These are phyloP conservation scores for Tigriopus japonicus DNA, from an alignment of 1,140 invertebrate genomes.

Conservation along the genomic window DNA sequence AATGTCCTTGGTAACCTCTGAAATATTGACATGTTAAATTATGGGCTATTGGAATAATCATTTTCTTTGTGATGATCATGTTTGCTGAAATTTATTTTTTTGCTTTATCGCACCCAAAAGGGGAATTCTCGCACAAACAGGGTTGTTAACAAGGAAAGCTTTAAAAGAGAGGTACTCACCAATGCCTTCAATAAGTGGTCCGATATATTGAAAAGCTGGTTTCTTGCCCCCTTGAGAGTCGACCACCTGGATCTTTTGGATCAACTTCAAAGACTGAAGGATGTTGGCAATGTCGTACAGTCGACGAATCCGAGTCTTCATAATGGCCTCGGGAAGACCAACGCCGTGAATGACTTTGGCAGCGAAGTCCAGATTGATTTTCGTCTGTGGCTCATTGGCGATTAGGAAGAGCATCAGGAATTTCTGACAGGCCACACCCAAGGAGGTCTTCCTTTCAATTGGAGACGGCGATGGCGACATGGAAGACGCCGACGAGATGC, in stretches of 20 bases:
- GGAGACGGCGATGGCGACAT: slow-evolving; percentile 1
- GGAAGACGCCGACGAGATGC: no score
- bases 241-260: slow-evolving; percentile 38
- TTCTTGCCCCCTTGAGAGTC: slow-evolving; percentile 35
- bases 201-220: slow-evolving; percentile 45
- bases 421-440: slow-evolving; percentile 46
- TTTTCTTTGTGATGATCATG: no score
- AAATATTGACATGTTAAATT: not conserved
- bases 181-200: slow-evolving; percentile 30
- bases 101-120: no score
- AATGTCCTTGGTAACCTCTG: slow-evolving; percentile 3
- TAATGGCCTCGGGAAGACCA: slow-evolving; percentile 23
- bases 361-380: slow-evolving; percentile 43
- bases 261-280: slow-evolving; percentile 39
- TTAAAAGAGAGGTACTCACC: slow-evolving; percentile 13
- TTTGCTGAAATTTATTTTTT: no score
- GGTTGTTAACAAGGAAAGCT: no score
- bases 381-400: slow-evolving; percentile 37
- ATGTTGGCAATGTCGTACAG: slow-evolving; percentile 56
- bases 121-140: no score
- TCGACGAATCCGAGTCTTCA: slow-evolving; percentile 44
- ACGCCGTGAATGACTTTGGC: slow-evolving; percentile 40
- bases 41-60: no score
- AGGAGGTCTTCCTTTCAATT: slow-evolving; percentile 33
- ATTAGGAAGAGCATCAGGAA: slow-evolving; percentile 51